Evolutionary conservation across 2,797 vertebrate species (phyloP).

Genomic region (Phyllotis vaccarum): DNA sequence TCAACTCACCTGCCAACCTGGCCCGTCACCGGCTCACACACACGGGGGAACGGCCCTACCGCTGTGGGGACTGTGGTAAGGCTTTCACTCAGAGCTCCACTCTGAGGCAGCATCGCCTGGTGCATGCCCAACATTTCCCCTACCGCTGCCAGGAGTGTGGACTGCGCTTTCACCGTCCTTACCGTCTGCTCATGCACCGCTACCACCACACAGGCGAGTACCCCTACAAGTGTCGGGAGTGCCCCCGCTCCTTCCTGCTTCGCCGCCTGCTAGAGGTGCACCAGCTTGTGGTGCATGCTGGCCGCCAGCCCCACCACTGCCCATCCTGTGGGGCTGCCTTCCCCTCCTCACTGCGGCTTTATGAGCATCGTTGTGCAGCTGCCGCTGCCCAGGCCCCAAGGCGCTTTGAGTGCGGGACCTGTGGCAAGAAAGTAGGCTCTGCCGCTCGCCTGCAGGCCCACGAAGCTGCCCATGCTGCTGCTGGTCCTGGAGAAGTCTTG

Average conservation of each 20-base stretch:
- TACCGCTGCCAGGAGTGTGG: slow-evolving; percentile 93
- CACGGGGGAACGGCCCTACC: slow-evolving; percentile 91
- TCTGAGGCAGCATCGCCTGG: slow-evolving; percentile 93
- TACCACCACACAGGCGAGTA: slow-evolving; percentile 94
- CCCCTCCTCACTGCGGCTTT: slow-evolving; percentile 90
- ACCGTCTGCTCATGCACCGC: slow-evolving; percentile 88
- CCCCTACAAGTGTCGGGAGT: slow-evolving; percentile 93
- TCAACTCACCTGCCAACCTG: slow-evolving; percentile 94
- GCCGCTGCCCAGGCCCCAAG: slow-evolving; percentile 89
- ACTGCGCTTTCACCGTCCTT: slow-evolving; percentile 92
- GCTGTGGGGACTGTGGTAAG: slow-evolving; percentile 92
- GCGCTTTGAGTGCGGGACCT: slow-evolving; percentile 88
- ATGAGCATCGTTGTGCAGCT: slow-evolving; percentile 93
- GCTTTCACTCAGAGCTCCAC: slow-evolving; percentile 90
- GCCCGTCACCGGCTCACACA: slow-evolving; percentile 95
- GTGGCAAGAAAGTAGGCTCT: slow-evolving; percentile 87
- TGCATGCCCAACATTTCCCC: slow-evolving; percentile 89
- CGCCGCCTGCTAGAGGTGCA: slow-evolving; percentile 94
- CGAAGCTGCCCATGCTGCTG: slow-evolving; percentile 90
- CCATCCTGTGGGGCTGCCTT: slow-evolving; percentile 92
- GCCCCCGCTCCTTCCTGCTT: slow-evolving; percentile 93
- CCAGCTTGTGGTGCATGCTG: slow-evolving; percentile 91
- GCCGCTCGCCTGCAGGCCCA: slow-evolving; percentile 93
- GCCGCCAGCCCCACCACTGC: slow-evolving; percentile 91
- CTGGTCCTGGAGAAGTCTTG: slow-evolving; percentile 82